Percentiles rank a stretch among this genome's conserved stretches.
Conservation (phyloP, 1,140 invertebrate genomes). For the Anadara kagoshimensis region DNA sequence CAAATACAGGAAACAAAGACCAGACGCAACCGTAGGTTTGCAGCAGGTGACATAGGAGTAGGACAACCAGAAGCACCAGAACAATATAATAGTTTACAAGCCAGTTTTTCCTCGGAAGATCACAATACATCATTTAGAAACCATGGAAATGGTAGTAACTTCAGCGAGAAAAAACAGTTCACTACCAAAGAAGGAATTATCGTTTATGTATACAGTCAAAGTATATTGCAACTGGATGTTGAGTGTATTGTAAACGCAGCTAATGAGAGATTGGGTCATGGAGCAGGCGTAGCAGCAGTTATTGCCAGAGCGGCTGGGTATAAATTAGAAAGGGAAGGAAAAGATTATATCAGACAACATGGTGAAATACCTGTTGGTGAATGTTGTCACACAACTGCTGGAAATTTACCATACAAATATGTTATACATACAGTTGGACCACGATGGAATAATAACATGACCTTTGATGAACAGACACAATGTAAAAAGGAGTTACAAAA, state of each 20-base stretch:
- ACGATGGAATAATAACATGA: conserved; percentile 20
- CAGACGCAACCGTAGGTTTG: too few relatives aligned
- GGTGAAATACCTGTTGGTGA: conserved; percentile 40
- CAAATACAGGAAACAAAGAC: too few relatives aligned
- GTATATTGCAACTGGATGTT: conserved; percentile 88
- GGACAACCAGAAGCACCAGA: too few relatives aligned
- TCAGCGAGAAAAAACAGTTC: not conserved
- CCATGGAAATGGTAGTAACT: too few relatives aligned
- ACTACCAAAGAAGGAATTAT: conserved; percentile 15
- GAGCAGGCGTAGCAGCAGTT: conserved; percentile 89
- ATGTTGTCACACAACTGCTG: conserved; percentile 46
- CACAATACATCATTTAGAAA: too few relatives aligned
- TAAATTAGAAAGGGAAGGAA: conserved; percentile 43
- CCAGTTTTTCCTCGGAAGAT: too few relatives aligned
- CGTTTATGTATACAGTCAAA: conserved; percentile 75
- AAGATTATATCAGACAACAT: conserved; percentile 35
- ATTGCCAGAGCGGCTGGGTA: conserved; percentile 75
- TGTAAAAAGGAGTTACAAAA: conserved; percentile 34
- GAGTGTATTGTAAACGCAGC: conserved; percentile 95
- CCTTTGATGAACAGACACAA: conserved; percentile 27
- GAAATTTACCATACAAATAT: conserved; percentile 42
- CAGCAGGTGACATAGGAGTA: too few relatives aligned
- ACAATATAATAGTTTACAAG: too few relatives aligned
- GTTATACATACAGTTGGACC: conserved; percentile 59
- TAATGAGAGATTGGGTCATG: conserved; percentile 85